Percentiles rank a stretch among this genome's conserved stretches.
Evolutionary conservation across 1,140 invertebrate species (phyloP).

Genomic region (Ceratitis capitata): DNA sequence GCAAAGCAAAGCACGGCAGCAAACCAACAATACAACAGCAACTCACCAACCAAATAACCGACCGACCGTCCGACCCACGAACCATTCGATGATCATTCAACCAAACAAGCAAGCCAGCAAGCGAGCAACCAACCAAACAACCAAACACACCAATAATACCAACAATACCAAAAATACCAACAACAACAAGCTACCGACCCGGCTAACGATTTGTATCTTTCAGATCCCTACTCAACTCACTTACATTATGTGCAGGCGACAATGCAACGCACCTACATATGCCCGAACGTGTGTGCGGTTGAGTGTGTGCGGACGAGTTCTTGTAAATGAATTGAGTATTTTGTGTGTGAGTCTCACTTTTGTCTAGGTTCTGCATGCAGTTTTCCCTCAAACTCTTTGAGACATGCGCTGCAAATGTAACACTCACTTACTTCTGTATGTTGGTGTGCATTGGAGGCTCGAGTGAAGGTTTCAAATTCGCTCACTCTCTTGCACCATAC

Average conservation of each 20-base stretch:
- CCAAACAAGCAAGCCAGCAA: too few species aligned
- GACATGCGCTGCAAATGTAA: background rate
- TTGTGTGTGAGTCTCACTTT: background rate
- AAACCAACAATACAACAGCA: conserved; percentile 16
- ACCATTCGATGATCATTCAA: background rate
- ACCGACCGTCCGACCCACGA: background rate
- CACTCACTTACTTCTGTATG: background rate
- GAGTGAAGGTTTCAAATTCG: background rate
- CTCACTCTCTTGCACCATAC: background rate
- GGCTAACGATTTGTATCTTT: conserved; percentile 28
- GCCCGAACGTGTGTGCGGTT: background rate
- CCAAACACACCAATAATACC: too few species aligned
- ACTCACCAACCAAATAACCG: background rate
- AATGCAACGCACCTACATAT: conserved; percentile 17
- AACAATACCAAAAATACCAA: too few species aligned
- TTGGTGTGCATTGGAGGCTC: background rate
- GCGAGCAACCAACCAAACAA: too few species aligned
- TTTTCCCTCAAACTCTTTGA: background rate
- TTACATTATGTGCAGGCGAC: background rate
- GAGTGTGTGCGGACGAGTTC: background rate
- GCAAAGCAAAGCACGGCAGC: background rate
- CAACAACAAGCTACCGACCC: background rate
- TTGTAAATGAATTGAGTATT: background rate
- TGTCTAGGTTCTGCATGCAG: background rate
- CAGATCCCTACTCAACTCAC: conserved; percentile 24